These are phyloP conservation scores for Podabrus alpinus DNA, from an alignment of 2,888 invertebrate genomes.

Conservation along the genomic window DNA sequence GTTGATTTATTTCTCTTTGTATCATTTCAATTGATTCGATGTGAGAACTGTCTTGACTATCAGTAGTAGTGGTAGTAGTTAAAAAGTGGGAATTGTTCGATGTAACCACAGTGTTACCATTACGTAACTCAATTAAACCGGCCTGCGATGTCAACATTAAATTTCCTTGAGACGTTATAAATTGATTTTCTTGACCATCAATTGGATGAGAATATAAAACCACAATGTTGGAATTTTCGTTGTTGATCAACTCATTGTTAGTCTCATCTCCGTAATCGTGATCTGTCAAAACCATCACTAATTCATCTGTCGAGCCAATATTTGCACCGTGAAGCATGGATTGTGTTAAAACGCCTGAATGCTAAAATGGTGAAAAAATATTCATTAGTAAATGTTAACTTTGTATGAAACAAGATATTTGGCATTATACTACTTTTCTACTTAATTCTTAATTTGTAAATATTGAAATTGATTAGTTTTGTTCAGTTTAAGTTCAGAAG, in stretches of 20 bases:
- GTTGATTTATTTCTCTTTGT: conserved; percentile 51
- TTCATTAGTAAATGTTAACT: background rate
- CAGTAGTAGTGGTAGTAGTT: conserved; percentile 36
- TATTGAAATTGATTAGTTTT: no score
- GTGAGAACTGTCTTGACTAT: conserved; percentile 33
- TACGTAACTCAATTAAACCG: conserved; percentile 50
- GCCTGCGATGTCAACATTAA: conserved; percentile 54
- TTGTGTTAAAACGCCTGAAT: conserved; percentile 44
- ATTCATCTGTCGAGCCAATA: conserved; percentile 60
- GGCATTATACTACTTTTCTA: no score
- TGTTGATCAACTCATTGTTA: conserved; percentile 54
- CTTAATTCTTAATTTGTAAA: no score
- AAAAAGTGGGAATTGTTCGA: conserved; percentile 38
- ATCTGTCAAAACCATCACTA: conserved; percentile 67
- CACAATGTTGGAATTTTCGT: conserved; percentile 65
- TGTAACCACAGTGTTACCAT: conserved; percentile 42
- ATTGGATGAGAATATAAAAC: conserved; percentile 67
- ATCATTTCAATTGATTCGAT: conserved; percentile 56
- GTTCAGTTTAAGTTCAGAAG: no score
- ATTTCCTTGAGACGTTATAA: conserved; percentile 55
- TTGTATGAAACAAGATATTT: no score
- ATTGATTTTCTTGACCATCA: conserved; percentile 62
- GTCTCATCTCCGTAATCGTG: conserved; percentile 61
- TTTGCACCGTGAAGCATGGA: conserved; percentile 52
- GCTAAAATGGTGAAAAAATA: background rate